Evolutionary conservation across 2,888 invertebrate genomes (phyloP).

Genomic region (Pammene aurita): DNA sequence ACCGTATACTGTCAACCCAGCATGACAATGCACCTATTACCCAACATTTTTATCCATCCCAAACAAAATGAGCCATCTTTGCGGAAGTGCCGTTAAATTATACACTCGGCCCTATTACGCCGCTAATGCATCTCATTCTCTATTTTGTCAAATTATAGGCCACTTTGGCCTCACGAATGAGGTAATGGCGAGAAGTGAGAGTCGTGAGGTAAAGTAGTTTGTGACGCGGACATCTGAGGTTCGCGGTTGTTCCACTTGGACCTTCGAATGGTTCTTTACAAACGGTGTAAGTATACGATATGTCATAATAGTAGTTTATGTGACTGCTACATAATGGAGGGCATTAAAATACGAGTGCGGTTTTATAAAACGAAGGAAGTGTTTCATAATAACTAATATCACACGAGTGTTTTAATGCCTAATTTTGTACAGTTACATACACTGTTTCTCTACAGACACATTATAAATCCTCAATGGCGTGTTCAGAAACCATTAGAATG

Average conservation of each 20-base stretch:
- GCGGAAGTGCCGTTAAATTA: conserved; percentile 76
- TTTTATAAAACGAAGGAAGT: no score
- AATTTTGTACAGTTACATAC: no score
- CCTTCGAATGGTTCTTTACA: background rate
- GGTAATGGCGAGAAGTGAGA: conserved; percentile 57
- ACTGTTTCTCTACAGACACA: no score
- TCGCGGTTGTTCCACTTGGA: conserved; percentile 31
- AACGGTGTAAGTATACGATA: no score
- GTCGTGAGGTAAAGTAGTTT: conserved; percentile 42
- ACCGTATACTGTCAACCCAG: conserved; percentile 6
- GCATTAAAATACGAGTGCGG: no score
- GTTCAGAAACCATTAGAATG: no score
- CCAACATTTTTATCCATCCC: conserved; percentile 66
- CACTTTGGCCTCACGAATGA: conserved; percentile 70
- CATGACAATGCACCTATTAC: conserved; percentile 35
- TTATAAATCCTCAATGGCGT: no score
- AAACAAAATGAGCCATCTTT: conserved; percentile 67
- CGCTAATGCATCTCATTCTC: conserved; percentile 82
- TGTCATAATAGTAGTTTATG: no score
- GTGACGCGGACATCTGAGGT: conserved; percentile 41
- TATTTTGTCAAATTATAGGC: conserved; percentile 81
- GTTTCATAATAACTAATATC: no score
- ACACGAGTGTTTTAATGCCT: no score
- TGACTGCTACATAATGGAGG: no score
- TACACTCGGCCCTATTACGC: conserved; percentile 66